These are phyloP conservation scores for Phataginus tricuspis DNA, from an alignment of 2,797 vertebrate species.

Conservation along the genomic window DNA sequence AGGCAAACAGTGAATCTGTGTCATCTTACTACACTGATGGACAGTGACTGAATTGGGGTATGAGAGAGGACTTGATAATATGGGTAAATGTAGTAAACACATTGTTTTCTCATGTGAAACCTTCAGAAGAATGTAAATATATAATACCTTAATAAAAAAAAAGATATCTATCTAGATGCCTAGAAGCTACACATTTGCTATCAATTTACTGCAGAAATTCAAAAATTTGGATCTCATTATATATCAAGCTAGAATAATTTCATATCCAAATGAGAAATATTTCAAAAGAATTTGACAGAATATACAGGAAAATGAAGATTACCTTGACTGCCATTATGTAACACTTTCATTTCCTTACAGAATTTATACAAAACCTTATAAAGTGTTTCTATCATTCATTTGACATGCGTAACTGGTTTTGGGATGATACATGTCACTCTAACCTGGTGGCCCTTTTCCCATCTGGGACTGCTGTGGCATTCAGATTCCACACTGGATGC, in stretches of 20 bases:
- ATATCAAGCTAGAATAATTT: conserved; percentile 4
- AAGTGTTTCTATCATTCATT: background rate
- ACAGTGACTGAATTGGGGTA: too few relatives aligned
- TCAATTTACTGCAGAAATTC: background rate
- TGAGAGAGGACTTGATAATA: too few relatives aligned
- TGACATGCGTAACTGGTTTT: background rate
- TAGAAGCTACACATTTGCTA: background rate
- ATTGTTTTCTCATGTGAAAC: too few relatives aligned
- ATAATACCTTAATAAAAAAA: too few relatives aligned
- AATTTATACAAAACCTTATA: background rate
- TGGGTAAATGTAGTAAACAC: too few relatives aligned
- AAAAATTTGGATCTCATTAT: background rate
- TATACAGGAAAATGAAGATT: background rate
- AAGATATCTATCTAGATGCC: background rate
- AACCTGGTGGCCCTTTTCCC: conserved; percentile 92
- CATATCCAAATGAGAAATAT: conserved; percentile 29
- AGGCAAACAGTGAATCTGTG: too few relatives aligned
- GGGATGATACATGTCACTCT: conserved; percentile 70
- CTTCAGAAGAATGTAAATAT: too few relatives aligned
- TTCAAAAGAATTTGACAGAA: conserved; percentile 37
- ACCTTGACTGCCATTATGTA: background rate
- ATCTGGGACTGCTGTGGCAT: conserved; percentile 91
- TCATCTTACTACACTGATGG: too few relatives aligned
- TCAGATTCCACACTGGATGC: conserved; percentile 91
- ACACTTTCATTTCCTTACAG: conserved; percentile 7